Percentiles rank a stretch among this genome's conserved stretches.
phyloP scores from a whole-genome alignment of 2,888 invertebrate genomes.

The Campaea margaritaria region DNA sequence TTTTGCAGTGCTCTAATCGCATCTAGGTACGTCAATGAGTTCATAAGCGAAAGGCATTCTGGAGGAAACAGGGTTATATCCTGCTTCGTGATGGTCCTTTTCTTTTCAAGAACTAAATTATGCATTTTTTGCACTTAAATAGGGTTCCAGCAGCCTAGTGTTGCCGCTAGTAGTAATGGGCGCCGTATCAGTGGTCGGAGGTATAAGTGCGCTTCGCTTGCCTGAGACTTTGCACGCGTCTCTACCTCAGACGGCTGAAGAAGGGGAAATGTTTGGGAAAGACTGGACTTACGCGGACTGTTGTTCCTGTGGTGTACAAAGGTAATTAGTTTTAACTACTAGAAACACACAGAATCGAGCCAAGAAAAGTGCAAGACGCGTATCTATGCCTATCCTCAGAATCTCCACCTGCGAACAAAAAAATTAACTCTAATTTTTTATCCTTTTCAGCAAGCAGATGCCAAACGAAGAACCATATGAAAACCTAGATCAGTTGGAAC shows the following conservation, averaged over 20 bases:
- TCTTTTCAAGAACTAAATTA: not conserved
- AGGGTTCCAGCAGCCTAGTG: conserved; percentile 94
- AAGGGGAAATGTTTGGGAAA: conserved; percentile 94
- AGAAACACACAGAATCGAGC: too few species aligned
- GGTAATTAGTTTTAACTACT: conserved; percentile 66
- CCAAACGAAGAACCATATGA: conserved; percentile 88
- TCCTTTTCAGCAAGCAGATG: conserved; percentile 72
- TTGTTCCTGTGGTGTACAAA: conserved; percentile 88
- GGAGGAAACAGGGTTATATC: too few species aligned
- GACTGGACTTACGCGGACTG: conserved; percentile 92
- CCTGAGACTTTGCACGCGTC: conserved; percentile 94
- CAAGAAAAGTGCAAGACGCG: too few species aligned
- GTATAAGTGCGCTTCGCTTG: conserved; percentile 90
- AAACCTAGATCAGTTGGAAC: conserved; percentile 87
- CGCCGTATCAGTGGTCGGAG: conserved; percentile 91
- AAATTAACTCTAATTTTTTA: not conserved
- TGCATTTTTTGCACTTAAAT: conserved; percentile 18
- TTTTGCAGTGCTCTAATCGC: too few species aligned
- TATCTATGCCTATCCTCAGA: too few species aligned
- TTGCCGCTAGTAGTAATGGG: conserved; percentile 95
- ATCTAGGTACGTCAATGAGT: too few species aligned
- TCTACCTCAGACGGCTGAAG: conserved; percentile 94
- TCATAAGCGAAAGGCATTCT: too few species aligned
- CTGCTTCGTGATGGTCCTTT: too few species aligned
- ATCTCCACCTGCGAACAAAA: too few species aligned